Evolutionary conservation across 2,113 vertebrate species (phyloP).

Genomic region (Phyllostomus hastatus): DNA sequence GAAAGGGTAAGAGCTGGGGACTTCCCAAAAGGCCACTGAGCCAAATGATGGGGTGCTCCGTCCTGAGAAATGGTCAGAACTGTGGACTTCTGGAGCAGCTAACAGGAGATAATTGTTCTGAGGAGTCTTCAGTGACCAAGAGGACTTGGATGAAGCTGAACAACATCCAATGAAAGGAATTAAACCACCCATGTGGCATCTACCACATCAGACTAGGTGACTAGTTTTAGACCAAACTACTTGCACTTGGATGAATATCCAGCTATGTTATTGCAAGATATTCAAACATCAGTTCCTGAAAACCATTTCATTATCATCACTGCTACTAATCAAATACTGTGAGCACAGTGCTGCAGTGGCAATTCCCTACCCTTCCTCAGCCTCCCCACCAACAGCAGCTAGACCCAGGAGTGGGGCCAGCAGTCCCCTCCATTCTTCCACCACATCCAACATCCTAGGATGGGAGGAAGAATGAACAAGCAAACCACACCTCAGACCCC

Average conservation of each 20-base stretch:
- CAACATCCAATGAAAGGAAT: background rate
- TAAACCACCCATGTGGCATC: background rate
- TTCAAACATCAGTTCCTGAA: background rate
- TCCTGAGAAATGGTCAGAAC: background rate
- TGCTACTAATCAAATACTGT: background rate
- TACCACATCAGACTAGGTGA: background rate
- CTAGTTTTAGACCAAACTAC: background rate
- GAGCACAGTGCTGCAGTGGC: rapidly evolving
- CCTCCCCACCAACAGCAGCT: background rate
- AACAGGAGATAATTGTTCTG: background rate
- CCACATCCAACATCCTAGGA: background rate
- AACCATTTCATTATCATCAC: background rate
- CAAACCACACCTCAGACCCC: background rate
- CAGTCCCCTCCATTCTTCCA: too few species aligned
- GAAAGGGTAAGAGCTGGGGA: background rate
- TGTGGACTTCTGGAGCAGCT: background rate
- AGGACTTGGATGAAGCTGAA: background rate
- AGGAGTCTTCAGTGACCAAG: background rate
- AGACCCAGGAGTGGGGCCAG: background rate
- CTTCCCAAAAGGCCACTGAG: background rate
- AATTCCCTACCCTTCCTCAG: background rate
- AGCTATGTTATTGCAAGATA: background rate
- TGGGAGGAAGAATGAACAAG: background rate
- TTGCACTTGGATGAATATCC: background rate
- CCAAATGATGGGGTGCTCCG: background rate